These are phyloP conservation scores for Zapornia atra DNA, from an alignment of 2,113 vertebrate species.

Conservation along the genomic window DNA sequence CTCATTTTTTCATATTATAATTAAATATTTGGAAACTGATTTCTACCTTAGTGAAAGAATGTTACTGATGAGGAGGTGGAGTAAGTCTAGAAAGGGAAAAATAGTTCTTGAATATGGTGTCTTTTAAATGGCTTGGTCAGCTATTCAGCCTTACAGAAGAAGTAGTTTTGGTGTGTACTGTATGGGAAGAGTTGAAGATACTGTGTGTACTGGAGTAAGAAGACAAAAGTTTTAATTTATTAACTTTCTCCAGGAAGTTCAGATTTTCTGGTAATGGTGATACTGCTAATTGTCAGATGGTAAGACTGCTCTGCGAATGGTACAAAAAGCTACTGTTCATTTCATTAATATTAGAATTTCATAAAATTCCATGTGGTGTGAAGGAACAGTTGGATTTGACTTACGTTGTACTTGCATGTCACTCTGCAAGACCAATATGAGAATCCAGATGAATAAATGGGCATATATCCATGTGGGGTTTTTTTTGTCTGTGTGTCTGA, in stretches of 20 bases:
- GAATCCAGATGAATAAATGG: conserved; percentile 5
- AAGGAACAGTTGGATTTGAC: neutral
- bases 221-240: neutral
- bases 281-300: neutral
- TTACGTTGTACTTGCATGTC: neutral
- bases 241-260: neutral
- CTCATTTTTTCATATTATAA: neutral
- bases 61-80: neutral
- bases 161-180: neutral
- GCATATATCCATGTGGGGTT: neutral
- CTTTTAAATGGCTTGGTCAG: neutral
- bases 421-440: neutral
- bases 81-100: neutral
- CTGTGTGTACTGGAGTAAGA: neutral
- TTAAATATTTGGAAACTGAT: conserved; percentile 29
- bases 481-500: neutral
- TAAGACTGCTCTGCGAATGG: neutral
- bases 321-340: conserved; percentile 1
- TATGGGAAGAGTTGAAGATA: neutral
- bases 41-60: neutral
- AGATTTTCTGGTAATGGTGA: neutral
- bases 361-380: neutral
- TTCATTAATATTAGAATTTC: neutral
- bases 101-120: neutral
- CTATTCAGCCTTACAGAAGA: neutral